Conservation (phyloP, 2,113 vertebrate genomes). For the Callionymus lyra region DNA sequence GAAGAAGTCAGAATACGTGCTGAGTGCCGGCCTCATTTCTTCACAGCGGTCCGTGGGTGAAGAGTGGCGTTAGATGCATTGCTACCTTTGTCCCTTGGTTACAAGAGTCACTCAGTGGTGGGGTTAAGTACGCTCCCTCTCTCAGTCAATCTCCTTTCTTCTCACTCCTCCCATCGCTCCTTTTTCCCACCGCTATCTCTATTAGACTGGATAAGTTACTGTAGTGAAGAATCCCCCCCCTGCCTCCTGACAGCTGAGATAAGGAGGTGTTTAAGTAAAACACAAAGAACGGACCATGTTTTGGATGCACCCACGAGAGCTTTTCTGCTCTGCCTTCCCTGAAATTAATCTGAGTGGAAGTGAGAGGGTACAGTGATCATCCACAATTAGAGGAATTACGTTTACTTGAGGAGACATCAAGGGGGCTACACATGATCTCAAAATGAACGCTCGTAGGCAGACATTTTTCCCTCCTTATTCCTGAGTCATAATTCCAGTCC, state of each 20-base stretch:
- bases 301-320: conserved; percentile 15
- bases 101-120: conserved; percentile 63
- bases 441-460: conserved; percentile 45
- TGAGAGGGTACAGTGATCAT: conserved; percentile 1
- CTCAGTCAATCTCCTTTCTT: conserved; percentile 55
- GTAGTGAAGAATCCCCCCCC: conserved; percentile 35
- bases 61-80: conserved; percentile 47
- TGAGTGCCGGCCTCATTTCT: conserved; percentile 36
- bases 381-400: too few relatives aligned
- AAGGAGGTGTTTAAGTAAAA: conserved; percentile 35
- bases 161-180: conserved; percentile 56
- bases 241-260: conserved; percentile 43
- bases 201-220: conserved; percentile 41
- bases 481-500: conserved; percentile 48
- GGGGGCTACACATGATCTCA: conserved; percentile 26
- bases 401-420: too few relatives aligned
- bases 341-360: conserved; percentile 8
- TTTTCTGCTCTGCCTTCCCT: conserved; percentile 23
- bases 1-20: conserved; percentile 26
- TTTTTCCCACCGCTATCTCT: conserved; percentile 32
- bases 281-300: conserved; percentile 25
- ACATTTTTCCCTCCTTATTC: conserved; percentile 41
- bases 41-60: conserved; percentile 41
- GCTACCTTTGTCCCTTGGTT: conserved; percentile 73
- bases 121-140: conserved; percentile 37